phyloP scores from a whole-genome alignment of 2,888 invertebrate species.

The Calameuta pallipes region DNA sequence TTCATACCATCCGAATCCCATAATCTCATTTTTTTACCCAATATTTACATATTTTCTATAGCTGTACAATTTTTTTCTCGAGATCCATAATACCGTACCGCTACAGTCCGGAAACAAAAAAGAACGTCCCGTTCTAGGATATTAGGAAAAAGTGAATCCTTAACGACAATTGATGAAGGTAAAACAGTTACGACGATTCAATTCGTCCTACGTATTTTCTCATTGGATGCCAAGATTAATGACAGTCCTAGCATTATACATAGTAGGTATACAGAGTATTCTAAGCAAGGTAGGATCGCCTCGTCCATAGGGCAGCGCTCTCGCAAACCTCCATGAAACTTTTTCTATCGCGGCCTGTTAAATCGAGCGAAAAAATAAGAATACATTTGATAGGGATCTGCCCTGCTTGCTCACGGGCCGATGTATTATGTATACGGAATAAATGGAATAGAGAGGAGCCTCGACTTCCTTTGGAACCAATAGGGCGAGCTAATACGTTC shows the following conservation, averaged over 20 bases:
- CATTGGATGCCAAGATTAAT: conserved; percentile 40
- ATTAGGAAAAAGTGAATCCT: conserved; percentile 22
- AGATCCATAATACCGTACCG: neutral
- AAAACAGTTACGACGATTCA: conserved; percentile 22
- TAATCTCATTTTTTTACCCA: neutral
- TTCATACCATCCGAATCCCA: neutral
- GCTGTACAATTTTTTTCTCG: neutral
- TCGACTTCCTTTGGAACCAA: conserved; percentile 55
- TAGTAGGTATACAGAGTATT: neutral
- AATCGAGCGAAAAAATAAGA: conserved; percentile 60
- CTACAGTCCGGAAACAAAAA: neutral
- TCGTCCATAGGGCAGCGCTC: neutral
- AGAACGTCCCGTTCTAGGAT: neutral
- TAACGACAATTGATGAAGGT: conserved; percentile 22
- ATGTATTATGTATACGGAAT: conserved; percentile 62
- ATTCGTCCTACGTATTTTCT: conserved; percentile 22
- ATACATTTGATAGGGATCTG: conserved; percentile 47
- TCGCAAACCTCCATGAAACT: conserved; percentile 18
- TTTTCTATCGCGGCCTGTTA: conserved; percentile 36
- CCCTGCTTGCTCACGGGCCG: conserved; percentile 40
- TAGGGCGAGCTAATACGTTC: conserved; percentile 52
- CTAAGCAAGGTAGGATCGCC: neutral
- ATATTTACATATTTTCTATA: neutral
- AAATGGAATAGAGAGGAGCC: conserved; percentile 51
- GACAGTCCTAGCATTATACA: conserved; percentile 9